Evolutionary conservation across 2,113 vertebrate species (phyloP), one percentile per base, ranked within the genome.

Genomic region (Cnemophilus loriae): DNA sequence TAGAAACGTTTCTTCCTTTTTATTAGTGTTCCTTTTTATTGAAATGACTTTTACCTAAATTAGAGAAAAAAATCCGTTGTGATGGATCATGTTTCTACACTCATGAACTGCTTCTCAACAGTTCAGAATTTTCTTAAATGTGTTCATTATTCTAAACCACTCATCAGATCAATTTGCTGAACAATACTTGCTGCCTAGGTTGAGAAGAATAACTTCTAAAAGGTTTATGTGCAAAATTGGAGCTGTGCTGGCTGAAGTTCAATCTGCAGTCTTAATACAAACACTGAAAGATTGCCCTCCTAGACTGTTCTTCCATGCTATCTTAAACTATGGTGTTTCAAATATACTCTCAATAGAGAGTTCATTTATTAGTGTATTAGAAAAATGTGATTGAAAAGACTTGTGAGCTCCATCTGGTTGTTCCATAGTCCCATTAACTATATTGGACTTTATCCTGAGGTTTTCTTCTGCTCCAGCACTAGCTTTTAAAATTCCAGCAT

Each of bases 401-500:
- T 79, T 74, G 26, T 84, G 84, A 84, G 33, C n/a, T 91, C 84
- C 67, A 89, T 89, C 75, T 93, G 67, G 46, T 69, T 87, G 12
- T 69, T 84, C 57, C 67, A 33, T 19, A 64, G 44, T 77, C 37
- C 39, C 24, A 49, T 50, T 88, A 74, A 74, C 79, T 67, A 15
- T 63, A 52, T 52, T 61, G 79, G 81, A 80, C 67, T 91, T 94
- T 63, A 86, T 77, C 75, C 84, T 94, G 78, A 90, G 60, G 11
- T 90, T 93, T 95, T 88, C 75, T 90, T 85, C 64, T 88, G 68
- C 71, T 93, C 44, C 39, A 50, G 33, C 37, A 88, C 28, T 67
- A 70, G 79, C 68, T 91, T 94, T 96, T 86, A 95, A 85, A 90
- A 86, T 88, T 94, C 59, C 59, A 88, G 41, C 24, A 86, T 91